A percentile compares a stretch with the other conserved stretches of the same genome.
These are phyloP conservation scores for Amphiduros pacificus DNA, from an alignment of 2,888 invertebrate species.

Conservation along the genomic window DNA sequence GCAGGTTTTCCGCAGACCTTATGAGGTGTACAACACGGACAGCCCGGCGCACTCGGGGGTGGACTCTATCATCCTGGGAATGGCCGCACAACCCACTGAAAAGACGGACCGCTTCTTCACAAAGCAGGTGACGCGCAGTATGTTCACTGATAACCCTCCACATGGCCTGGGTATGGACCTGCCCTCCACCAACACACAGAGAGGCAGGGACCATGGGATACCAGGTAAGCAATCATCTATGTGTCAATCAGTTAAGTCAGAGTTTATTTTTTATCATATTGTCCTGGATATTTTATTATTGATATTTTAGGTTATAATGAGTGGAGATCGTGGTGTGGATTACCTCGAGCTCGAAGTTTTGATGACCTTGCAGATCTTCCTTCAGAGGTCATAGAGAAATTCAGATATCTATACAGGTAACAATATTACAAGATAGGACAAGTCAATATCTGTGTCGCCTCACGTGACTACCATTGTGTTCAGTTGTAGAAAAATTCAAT, in stretches of 20 bases:
- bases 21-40: slow-evolving; percentile 61
- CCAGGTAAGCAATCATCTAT: no score
- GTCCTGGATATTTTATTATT: no score
- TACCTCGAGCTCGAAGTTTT: slow-evolving; percentile 27
- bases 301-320: slow-evolving; percentile 65
- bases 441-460: no score
- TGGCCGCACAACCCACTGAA: slow-evolving; percentile 76
- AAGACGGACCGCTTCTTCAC: slow-evolving; percentile 81
- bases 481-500: no score
- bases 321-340: slow-evolving; percentile 65
- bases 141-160: slow-evolving; percentile 67
- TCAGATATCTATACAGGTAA: slow-evolving; percentile 24
- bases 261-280: no score
- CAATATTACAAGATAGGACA: no score
- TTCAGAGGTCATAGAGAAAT: background rate
- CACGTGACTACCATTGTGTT: no score
- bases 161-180: slow-evolving; percentile 27
- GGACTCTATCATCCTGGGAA: slow-evolving; percentile 31
- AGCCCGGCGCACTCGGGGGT: slow-evolving; percentile 29
- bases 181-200: slow-evolving; percentile 10
- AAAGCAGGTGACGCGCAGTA: slow-evolving; percentile 71
- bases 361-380: slow-evolving; percentile 12
- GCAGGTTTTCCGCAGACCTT: slow-evolving; percentile 91
- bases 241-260: no score
- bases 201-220: slow-evolving; percentile 16